Evolutionary conservation across 1,140 invertebrate species (phyloP), one percentile per base, ranked within the genome.

Genomic region (Yoshiicerus persimilis): DNA sequence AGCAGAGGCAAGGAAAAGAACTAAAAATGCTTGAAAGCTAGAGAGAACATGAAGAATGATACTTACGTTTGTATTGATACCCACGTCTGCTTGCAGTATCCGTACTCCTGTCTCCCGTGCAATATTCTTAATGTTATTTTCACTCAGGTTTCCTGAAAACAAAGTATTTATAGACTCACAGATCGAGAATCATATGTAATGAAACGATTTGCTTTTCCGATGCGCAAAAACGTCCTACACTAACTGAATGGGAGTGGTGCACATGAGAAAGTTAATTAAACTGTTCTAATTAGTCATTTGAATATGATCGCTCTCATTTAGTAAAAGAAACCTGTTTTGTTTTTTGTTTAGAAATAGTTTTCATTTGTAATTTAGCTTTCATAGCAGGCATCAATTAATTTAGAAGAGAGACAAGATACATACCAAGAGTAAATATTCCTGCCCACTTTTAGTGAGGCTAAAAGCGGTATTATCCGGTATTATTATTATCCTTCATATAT

Each of bases 1-100:
- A 47, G 20, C 11, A 47, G 41, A 16, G 41, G 20, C 11, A 8
- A 10, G 11, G 41, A 16, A 20, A 47, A 47, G 11, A 47, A 47
- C 41, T 16, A 47, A 47, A 20, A 47, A 47, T 20, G 2, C 1
- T 16, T 16, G 41, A 47, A 20, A 47, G 41, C 41, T 16, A 34
- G 30, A 30, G 23, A 2, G 2, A 80, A 80, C 13, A 80, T 80
- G 10, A 25, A 30, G 27, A 62, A 80, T 32, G 87, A 32, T n/a
- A 88, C 91, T 94, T 93, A 97, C 96, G 93, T 95, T 95, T 91
- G 97, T 95, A 34, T 96, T 96, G 84, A 97, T 95, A n/a, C 96
- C 96, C 13, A 88, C 89, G 32, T 32, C 34, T 41, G 95, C 95
- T 83, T 94, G 93, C 27, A 95, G 92, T n/a, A 97, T 94, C 16